Evolutionary conservation across 2,797 vertebrate species (phyloP).

Genomic region (Amblyraja radiata): DNA sequence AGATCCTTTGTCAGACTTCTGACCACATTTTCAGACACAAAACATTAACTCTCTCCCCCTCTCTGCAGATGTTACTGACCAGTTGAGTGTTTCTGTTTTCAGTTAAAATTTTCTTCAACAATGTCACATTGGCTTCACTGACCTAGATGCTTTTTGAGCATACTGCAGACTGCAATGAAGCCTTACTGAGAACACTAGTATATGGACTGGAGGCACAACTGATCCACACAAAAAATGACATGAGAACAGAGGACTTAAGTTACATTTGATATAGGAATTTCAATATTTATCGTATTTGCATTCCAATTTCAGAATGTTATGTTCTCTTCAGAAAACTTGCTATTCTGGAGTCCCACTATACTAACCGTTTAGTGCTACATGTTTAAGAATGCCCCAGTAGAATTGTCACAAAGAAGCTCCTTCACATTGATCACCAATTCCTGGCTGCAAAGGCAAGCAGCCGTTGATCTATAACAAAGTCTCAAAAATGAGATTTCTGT

Average conservation of each 20-base stretch:
- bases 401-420: background rate
- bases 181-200: background rate
- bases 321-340: background rate
- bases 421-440: background rate
- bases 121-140: background rate
- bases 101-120: no score
- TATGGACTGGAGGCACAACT: background rate
- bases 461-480: background rate
- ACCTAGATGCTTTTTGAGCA: background rate
- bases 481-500: background rate
- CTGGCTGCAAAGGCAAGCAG: background rate
- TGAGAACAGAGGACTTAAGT: background rate
- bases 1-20: no score
- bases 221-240: background rate
- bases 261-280: no score
- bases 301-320: background rate
- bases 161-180: background rate
- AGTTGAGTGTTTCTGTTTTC: no score
- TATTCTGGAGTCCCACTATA: background rate
- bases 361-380: background rate
- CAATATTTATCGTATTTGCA: background rate
- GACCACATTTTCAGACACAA: no score
- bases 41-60: no score
- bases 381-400: background rate
- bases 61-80: no score